Evolutionary conservation across 2,888 invertebrate genomes (phyloP).

Genomic region (Perizoma flavofasciatum): DNA sequence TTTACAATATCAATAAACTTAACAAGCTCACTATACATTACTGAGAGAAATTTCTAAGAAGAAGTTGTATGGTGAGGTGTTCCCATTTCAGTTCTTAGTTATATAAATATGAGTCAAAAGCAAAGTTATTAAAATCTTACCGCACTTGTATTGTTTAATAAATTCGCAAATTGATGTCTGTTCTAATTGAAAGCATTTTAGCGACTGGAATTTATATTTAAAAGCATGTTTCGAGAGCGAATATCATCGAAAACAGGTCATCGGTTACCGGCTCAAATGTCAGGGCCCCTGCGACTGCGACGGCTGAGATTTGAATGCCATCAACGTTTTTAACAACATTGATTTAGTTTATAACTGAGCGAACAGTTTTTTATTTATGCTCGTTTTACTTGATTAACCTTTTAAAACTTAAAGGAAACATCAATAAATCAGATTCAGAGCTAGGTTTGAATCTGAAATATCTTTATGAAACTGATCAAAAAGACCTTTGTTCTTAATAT

Average conservation of each 20-base stretch:
- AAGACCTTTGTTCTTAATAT: not conserved
- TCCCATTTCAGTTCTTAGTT: not conserved
- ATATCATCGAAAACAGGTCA: constrained; percentile 62
- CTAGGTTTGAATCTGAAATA: too few relatives aligned
- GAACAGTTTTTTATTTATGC: not conserved
- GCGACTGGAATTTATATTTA: constrained; percentile 47
- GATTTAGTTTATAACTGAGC: constrained; percentile 3
- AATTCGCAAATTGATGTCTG: constrained; percentile 40
- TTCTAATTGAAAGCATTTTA: constrained; percentile 34
- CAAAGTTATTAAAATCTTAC: constrained; percentile 7
- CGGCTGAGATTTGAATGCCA: constrained; percentile 64
- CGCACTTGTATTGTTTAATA: constrained; percentile 13
- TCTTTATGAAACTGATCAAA: not conserved
- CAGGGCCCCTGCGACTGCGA: constrained; percentile 61
- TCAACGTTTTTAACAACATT: constrained; percentile 31
- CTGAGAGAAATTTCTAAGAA: constrained; percentile 22
- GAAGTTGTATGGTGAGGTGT: constrained; percentile 5
- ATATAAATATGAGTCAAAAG: not conserved
- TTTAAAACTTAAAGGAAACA: too few relatives aligned
- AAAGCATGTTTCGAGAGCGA: constrained; percentile 51
- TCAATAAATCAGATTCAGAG: too few relatives aligned
- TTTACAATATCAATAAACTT: constrained; percentile 37
- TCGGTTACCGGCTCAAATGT: constrained; percentile 68
- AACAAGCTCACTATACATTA: constrained; percentile 25
- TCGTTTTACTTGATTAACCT: too few relatives aligned